Percentiles rank a stretch among this genome's conserved stretches.
Evolutionary conservation across 2,113 vertebrate genomes (phyloP).

Genomic region (Brachypodius melanocephalos): DNA sequence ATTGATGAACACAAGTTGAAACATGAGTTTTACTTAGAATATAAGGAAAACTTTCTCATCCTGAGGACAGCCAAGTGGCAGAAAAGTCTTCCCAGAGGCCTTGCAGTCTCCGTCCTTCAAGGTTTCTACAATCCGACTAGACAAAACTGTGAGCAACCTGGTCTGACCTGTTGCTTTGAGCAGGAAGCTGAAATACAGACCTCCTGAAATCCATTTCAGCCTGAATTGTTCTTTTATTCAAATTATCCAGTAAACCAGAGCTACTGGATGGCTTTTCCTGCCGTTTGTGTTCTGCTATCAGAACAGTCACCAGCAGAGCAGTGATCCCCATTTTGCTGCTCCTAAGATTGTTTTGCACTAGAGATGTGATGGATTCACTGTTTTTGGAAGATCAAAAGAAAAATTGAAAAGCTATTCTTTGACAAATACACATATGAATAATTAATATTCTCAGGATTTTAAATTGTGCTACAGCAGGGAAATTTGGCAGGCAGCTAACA

Average conservation of each 20-base stretch:
- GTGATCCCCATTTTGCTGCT: not conserved
- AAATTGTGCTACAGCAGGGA: not conserved
- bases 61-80: not conserved
- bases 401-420: slow-evolving; percentile 9
- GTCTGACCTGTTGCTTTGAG: not conserved
- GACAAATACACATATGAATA: slow-evolving; percentile 7
- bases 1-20: not conserved
- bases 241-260: not conserved
- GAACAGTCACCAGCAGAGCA: not conserved
- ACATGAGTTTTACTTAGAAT: not conserved
- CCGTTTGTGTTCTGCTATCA: not conserved
- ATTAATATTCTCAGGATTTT: slow-evolving; percentile 5
- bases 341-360: not conserved
- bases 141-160: not conserved
- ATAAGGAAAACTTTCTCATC: not conserved
- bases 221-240: not conserved
- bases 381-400: slow-evolving; percentile 31
- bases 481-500: not conserved
- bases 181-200: not conserved
- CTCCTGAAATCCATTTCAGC: not conserved
- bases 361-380: not conserved
- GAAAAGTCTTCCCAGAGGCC: not conserved
- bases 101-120: not conserved
- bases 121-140: not conserved
- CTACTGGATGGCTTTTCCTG: not conserved